Evolutionary conservation across 2,888 invertebrate species (phyloP).

Genomic region (Cynaeus angustus): DNA sequence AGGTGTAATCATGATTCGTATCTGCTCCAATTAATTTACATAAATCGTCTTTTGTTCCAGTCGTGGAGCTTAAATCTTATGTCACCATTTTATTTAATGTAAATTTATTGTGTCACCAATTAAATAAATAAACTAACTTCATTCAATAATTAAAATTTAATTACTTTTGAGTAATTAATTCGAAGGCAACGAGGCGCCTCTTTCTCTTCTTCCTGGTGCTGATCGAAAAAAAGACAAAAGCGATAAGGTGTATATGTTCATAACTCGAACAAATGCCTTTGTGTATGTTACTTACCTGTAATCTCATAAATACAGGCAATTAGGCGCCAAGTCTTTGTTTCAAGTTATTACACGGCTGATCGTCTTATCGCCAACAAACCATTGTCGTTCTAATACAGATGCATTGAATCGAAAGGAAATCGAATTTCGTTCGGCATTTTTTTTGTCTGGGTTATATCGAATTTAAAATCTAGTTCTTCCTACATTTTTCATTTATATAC

Average conservation of each 20-base stretch:
- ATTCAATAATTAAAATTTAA: neutral
- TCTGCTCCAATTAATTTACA: no score
- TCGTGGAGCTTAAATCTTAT: no score
- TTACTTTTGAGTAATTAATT: neutral
- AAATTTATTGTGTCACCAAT: no score
- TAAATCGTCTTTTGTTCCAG: no score
- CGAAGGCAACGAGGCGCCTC: neutral
- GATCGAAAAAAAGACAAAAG: neutral
- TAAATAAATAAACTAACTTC: no score
- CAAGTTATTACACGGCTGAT: constrained; percentile 14
- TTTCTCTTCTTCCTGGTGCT: neutral
- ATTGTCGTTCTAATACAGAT: constrained; percentile 25
- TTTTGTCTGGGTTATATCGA: no score
- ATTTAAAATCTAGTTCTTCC: no score
- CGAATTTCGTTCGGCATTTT: neutral
- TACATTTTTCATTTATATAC: no score
- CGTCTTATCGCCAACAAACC: constrained; percentile 21
- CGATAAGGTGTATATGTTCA: neutral
- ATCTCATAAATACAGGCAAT: constrained; percentile 4
- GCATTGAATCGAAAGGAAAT: constrained; percentile 2
- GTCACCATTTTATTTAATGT: no score
- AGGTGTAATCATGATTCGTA: neutral
- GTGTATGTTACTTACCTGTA: neutral
- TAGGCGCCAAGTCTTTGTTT: constrained; percentile 7
- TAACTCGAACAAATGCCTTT: neutral